phyloP scores from a whole-genome alignment of 1,140 invertebrate genomes.

The Triops cancriformis region DNA sequence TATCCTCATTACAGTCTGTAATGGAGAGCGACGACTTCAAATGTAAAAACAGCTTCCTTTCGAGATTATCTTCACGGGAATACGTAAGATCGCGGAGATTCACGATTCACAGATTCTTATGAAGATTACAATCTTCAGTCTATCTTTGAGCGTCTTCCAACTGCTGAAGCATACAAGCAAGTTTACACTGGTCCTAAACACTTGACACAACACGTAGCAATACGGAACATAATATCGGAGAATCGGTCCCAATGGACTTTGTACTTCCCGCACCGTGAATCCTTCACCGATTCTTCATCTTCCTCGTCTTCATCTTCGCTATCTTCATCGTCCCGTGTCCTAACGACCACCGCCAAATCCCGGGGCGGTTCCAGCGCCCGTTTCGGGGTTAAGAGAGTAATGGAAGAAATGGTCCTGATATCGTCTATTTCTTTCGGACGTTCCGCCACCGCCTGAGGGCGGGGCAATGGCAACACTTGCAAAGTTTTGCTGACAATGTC shows the following conservation, averaged over 20 bases:
- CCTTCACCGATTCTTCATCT: neutral
- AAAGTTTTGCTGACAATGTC: neutral
- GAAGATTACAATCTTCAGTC: too few relatives aligned
- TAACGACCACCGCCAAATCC: neutral
- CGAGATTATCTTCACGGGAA: too few relatives aligned
- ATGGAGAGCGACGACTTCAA: too few relatives aligned
- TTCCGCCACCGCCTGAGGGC: neutral
- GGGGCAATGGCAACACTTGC: neutral
- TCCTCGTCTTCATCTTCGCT: constrained; percentile 10
- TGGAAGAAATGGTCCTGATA: neutral
- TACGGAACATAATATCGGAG: neutral
- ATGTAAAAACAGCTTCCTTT: too few relatives aligned
- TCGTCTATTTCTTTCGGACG: neutral
- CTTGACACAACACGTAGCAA: constrained; percentile 20
- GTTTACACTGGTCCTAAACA: constrained; percentile 21
- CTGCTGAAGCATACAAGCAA: neutral
- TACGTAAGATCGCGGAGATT: too few relatives aligned
- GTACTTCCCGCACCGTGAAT: neutral
- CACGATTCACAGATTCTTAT: too few relatives aligned
- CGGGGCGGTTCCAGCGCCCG: neutral
- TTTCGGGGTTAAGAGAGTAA: neutral
- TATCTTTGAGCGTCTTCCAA: neutral
- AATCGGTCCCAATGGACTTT: constrained; percentile 22
- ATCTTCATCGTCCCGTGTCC: neutral
- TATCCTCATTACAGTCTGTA: too few relatives aligned